These are phyloP conservation scores for Pelecanoides urinatrix DNA, from an alignment of 2,113 vertebrate species.

Conservation along the genomic window DNA sequence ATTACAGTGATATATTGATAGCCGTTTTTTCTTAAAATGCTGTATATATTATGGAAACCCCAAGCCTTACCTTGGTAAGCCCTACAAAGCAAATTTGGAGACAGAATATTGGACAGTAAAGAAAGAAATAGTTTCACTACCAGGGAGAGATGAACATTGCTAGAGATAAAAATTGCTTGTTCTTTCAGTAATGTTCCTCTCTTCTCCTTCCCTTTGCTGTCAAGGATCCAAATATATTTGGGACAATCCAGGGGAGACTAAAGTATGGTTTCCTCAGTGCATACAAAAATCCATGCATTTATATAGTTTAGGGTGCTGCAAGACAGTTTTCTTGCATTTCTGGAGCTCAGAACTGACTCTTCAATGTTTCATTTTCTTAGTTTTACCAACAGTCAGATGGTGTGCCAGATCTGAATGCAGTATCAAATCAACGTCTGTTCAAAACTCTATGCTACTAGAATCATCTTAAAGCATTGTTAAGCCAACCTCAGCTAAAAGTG, in stretches of 20 bases:
- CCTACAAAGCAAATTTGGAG: background rate
- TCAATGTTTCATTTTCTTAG: background rate
- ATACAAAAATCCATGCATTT: background rate
- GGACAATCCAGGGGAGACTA: background rate
- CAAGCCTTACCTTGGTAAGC: background rate
- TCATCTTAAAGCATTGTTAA: background rate
- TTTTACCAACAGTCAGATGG: background rate
- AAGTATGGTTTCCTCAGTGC: background rate
- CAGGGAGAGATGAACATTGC: background rate
- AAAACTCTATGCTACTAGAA: background rate
- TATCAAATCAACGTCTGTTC: background rate
- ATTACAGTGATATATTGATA: background rate
- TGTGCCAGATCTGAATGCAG: background rate
- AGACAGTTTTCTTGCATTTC: background rate
- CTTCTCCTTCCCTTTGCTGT: background rate
- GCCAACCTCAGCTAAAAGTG: background rate
- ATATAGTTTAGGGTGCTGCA: background rate
- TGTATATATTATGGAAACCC: background rate
- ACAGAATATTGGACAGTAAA: background rate
- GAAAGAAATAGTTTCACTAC: background rate
- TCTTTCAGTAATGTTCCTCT: background rate
- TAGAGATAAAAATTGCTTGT: background rate
- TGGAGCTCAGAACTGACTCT: background rate
- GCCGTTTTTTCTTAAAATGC: background rate
- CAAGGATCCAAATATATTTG: background rate